phyloP scores from a whole-genome alignment of 2,797 vertebrate genomes.

The Enteromius mattozi region DNA sequence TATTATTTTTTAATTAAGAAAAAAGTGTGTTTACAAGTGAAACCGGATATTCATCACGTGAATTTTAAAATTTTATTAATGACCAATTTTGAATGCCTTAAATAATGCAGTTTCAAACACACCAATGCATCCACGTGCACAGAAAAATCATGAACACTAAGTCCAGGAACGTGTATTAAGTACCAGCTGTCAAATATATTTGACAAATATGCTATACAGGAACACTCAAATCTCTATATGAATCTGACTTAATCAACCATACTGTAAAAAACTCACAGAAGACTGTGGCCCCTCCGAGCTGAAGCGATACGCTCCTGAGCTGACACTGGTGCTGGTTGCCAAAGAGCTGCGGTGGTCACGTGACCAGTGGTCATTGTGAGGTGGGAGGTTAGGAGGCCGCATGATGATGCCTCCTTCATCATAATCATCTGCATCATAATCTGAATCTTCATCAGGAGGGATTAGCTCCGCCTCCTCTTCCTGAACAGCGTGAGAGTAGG shows the following conservation, averaged over 20 bases:
- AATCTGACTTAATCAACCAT: neutral
- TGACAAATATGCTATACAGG: neutral
- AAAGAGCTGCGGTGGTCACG: conserved; percentile 89
- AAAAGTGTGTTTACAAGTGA: neutral
- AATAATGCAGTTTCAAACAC: neutral
- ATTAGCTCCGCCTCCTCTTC: conserved; percentile 83
- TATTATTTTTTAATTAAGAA: neutral
- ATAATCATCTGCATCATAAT: conserved; percentile 91
- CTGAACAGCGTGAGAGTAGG: conserved; percentile 79
- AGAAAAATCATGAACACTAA: neutral
- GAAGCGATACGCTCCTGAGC: conserved; percentile 91
- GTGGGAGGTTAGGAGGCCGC: conserved; percentile 85
- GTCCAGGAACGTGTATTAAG: neutral
- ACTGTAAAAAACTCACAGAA: conserved; percentile 80
- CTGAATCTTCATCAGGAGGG: conserved; percentile 88
- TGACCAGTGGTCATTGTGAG: conserved; percentile 89
- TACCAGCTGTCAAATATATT: neutral
- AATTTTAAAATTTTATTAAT: neutral
- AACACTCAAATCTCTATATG: neutral
- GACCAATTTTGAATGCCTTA: neutral
- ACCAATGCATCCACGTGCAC: neutral
- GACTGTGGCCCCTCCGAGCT: conserved; percentile 96
- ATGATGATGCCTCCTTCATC: conserved; percentile 89
- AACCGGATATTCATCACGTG: neutral
- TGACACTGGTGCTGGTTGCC: conserved; percentile 94